phyloP scores from a whole-genome alignment of 2,888 invertebrate species.

The Hypercompe scribonia region DNA sequence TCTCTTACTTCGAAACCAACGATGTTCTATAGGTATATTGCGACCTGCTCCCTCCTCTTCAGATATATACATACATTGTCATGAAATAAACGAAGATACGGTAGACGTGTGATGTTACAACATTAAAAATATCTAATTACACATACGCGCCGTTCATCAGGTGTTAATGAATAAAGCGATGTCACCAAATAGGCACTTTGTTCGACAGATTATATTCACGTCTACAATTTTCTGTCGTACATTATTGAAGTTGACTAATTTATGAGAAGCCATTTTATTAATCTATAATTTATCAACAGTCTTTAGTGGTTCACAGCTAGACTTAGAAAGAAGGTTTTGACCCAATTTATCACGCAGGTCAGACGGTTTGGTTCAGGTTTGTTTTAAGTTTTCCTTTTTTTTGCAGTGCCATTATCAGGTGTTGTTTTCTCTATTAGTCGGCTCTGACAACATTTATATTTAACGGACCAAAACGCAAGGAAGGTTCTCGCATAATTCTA shows the following conservation, averaged over 20 bases:
- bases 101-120: background rate
- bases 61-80: background rate
- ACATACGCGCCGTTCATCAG: background rate
- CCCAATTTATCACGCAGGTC: too few relatives aligned
- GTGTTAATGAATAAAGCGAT: slow-evolving; percentile 12
- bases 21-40: background rate
- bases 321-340: too few relatives aligned
- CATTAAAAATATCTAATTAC: slow-evolving; percentile 11
- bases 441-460: too few relatives aligned
- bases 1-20: background rate
- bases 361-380: too few relatives aligned
- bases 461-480: background rate
- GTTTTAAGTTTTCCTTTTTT: too few relatives aligned
- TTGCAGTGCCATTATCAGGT: too few relatives aligned
- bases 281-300: too few relatives aligned
- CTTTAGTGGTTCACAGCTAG: too few relatives aligned
- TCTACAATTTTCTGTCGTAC: background rate
- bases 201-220: background rate
- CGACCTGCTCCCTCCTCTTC: background rate
- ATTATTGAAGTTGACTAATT: background rate
- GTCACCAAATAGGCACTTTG: slow-evolving; percentile 11
- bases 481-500: background rate
- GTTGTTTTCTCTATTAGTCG: too few relatives aligned
- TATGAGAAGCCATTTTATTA: background rate
- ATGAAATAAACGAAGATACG: background rate